phyloP scores from a whole-genome alignment of 2,113 vertebrate genomes.

The Scomber japonicus region DNA sequence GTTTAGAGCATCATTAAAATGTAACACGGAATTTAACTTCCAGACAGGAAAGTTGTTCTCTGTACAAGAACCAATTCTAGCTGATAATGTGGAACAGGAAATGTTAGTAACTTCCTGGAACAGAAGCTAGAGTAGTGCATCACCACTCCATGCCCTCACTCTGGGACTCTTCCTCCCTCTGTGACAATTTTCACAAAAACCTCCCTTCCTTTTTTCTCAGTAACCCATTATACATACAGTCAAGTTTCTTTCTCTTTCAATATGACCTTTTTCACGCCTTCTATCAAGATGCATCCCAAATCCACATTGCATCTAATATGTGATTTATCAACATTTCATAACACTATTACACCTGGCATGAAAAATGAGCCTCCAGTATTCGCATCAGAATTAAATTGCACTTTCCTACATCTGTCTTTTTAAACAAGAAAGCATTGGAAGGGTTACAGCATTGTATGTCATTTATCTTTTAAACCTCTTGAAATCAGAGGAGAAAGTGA shows the following conservation, averaged over 20 bases:
- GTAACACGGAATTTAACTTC: neutral
- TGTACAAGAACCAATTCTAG: constrained; percentile 11
- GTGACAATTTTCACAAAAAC: constrained; percentile 58
- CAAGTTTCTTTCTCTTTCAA: constrained; percentile 19
- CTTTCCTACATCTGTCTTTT: constrained; percentile 31
- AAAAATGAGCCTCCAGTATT: constrained; percentile 18
- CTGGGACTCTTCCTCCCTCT: constrained; percentile 47
- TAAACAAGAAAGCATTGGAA: neutral
- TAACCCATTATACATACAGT: constrained; percentile 42
- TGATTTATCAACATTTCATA: constrained; percentile 50
- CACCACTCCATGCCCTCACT: constrained; percentile 45
- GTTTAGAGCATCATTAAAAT: constrained; percentile 2
- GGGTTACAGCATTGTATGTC: neutral
- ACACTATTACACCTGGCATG: constrained; percentile 10
- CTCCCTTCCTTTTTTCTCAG: constrained; percentile 39
- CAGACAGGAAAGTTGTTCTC: neutral
- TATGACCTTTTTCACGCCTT: constrained; percentile 36
- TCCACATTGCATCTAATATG: constrained; percentile 22
- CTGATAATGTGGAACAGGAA: constrained; percentile 10
- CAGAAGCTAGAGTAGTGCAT: constrained; percentile 37
- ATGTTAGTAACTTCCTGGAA: constrained; percentile 56
- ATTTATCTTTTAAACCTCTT: constrained; percentile 16
- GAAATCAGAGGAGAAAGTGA: neutral
- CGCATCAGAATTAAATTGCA: constrained; percentile 34
- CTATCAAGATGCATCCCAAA: constrained; percentile 30